Evolutionary conservation across 2,888 invertebrate species (phyloP).

Genomic region (Alcis repandata): DNA sequence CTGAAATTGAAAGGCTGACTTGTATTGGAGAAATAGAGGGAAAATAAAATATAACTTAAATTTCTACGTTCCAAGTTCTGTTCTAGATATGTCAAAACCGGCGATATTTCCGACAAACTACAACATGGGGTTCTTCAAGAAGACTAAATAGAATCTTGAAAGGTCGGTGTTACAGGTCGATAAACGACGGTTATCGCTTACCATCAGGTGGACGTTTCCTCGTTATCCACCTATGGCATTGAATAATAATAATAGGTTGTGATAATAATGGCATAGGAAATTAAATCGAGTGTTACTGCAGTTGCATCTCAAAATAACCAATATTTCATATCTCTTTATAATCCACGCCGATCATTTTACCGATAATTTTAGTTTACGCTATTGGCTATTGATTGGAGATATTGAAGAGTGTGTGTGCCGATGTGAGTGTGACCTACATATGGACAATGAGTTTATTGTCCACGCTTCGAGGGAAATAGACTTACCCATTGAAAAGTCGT

Average conservation of each 20-base stretch:
- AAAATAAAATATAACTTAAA: neutral
- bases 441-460: conserved; percentile 21
- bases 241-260: too few relatives aligned
- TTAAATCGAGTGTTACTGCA: too few relatives aligned
- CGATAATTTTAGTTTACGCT: conserved; percentile 14
- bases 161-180: too few relatives aligned
- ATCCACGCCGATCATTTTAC: too few relatives aligned
- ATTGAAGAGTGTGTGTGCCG: conserved; percentile 40
- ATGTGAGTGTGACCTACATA: conserved; percentile 41
- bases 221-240: too few relatives aligned
- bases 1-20: neutral
- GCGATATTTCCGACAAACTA: too few relatives aligned
- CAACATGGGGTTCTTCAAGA: too few relatives aligned
- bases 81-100: too few relatives aligned
- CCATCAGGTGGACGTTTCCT: too few relatives aligned
- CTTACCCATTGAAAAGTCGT: conserved; percentile 25
- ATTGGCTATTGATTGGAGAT: conserved; percentile 29
- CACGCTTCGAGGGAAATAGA: conserved; percentile 2
- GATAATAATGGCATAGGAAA: too few relatives aligned
- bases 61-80: too few relatives aligned
- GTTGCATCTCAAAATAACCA: neutral
- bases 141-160: neutral
- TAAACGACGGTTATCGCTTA: too few relatives aligned
- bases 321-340: neutral
- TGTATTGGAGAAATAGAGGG: neutral